Base-by-base conservation (phyloP, 37 sponge, comb jelly and placozoan species). In the Petrosia ficiformis region DNA sequence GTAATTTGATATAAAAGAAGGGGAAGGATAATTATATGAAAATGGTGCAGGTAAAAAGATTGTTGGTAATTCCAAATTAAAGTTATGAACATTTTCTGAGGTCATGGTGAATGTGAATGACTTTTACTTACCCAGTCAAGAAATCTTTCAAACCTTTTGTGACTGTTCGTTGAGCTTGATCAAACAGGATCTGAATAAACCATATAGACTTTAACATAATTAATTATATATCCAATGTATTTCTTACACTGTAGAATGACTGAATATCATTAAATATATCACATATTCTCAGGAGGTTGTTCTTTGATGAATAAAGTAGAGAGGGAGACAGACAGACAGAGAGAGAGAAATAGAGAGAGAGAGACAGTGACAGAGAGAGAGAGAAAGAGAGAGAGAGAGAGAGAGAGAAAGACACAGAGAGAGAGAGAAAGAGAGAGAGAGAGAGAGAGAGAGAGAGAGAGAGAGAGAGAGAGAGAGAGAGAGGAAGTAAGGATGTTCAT, bases 41-140 rank as follows among this genome's bases (percentile, higher is more conserved):
- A n/a, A n/a, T n/a, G n/a, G n/a, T n/a, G n/a, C n/a, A n/a, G n/a
- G n/a, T n/a, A n/a, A n/a, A n/a, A n/a, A n/a, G n/a, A n/a, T n/a
- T n/a, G n/a, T n/a, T n/a, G n/a, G n/a, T n/a, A n/a, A n/a, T n/a
- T n/a, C n/a, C n/a, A n/a, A n/a, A n/a, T n/a, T n/a, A n/a, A n/a
- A n/a, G n/a, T n/a, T n/a, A n/a, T n/a, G n/a, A n/a, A n/a, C n/a
- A n/a, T n/a, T n/a, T n/a, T n/a, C n/a, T n/a, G n/a, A n/a, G n/a
- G n/a, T n/a, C n/a, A n/a, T n/a, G n/a, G n/a, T n/a, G n/a, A n/a
- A n/a, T n/a, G n/a, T n/a, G n/a, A n/a, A n/a, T n/a, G n/a, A n/a
- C n/a, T n/a, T n/a, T n/a, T n/a, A n/a, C n/a, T n/a, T n/a, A 89
- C 89, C 76, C 71, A 1, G 80, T 67, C n/a, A 90, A 80, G 56